Conservation (phyloP, 2,888 invertebrate species). For the Arctia plantaginis region DNA sequence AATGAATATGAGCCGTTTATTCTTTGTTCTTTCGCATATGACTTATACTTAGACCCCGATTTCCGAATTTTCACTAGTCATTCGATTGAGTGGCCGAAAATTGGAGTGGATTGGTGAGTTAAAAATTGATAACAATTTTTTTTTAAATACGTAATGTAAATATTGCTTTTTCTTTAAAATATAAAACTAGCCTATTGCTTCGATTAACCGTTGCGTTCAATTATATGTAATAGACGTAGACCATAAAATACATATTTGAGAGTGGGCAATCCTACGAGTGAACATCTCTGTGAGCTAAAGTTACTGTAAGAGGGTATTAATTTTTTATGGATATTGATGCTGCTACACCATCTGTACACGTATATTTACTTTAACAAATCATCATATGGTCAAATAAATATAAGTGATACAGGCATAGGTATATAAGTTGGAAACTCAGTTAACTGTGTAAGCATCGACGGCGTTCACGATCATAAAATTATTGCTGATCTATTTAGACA, state of each 20-base stretch:
- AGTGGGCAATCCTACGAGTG: not conserved
- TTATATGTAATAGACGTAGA: not conserved
- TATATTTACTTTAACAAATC: too few species aligned
- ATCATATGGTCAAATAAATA: too few species aligned
- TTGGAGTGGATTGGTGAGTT: not conserved
- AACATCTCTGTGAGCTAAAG: not conserved
- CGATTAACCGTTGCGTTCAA: not conserved
- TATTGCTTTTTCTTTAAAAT: too few species aligned
- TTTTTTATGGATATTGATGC: too few species aligned
- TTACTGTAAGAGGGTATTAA: not conserved
- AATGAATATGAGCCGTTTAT: constrained; percentile 18
- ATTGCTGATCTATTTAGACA: too few species aligned
- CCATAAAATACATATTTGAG: not conserved
- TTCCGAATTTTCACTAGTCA: not conserved
- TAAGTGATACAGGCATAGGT: too few species aligned
- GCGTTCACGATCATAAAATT: too few species aligned
- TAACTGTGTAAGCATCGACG: too few species aligned
- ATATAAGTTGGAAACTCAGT: too few species aligned
- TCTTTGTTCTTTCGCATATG: not conserved
- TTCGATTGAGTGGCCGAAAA: not conserved
- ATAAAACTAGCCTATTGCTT: not conserved
- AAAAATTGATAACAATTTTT: too few species aligned
- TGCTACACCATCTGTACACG: too few species aligned
- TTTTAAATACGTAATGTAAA: too few species aligned
- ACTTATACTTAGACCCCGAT: not conserved